A percentile compares a stretch with the other conserved stretches of the same genome.
These are phyloP conservation scores for Lathronympha strigana DNA, from an alignment of 2,888 invertebrate genomes.

Conservation along the genomic window DNA sequence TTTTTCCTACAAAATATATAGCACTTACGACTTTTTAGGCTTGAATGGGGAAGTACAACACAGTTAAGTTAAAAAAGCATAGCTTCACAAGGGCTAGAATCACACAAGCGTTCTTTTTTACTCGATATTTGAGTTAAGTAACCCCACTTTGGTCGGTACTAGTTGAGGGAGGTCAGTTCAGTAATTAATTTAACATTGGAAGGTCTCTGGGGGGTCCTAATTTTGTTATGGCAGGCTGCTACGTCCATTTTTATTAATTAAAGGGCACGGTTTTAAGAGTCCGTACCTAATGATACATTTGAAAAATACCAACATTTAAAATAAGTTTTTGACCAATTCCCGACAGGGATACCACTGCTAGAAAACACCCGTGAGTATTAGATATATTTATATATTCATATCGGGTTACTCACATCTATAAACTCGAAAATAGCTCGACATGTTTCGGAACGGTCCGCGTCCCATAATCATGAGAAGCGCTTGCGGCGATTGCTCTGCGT, in stretches of 20 bases:
- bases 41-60: not conserved
- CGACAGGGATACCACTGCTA: no score
- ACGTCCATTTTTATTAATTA: conserved; percentile 23
- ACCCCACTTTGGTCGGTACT: conserved; percentile 8
- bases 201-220: conserved; percentile 11
- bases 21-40: conserved; percentile 2
- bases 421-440: no score
- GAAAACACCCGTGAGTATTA: no score
- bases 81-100: not conserved
- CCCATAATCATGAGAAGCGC: no score
- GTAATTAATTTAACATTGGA: conserved; percentile 36
- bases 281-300: no score
- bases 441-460: no score
- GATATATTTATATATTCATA: no score
- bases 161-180: conserved; percentile 34
- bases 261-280: not conserved
- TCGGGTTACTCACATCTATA: no score
- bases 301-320: no score
- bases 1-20: not conserved
- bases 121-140: conserved; percentile 3
- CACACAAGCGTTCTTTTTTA: conserved; percentile 12
- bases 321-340: no score
- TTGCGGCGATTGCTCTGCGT: no score
- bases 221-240: conserved; percentile 23
- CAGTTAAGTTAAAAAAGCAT: conserved; percentile 15